Percentiles rank a stretch among this genome's conserved stretches.
Conservation (phyloP, 2,113 vertebrate genomes). For the Seriola rivoliana region DNA sequence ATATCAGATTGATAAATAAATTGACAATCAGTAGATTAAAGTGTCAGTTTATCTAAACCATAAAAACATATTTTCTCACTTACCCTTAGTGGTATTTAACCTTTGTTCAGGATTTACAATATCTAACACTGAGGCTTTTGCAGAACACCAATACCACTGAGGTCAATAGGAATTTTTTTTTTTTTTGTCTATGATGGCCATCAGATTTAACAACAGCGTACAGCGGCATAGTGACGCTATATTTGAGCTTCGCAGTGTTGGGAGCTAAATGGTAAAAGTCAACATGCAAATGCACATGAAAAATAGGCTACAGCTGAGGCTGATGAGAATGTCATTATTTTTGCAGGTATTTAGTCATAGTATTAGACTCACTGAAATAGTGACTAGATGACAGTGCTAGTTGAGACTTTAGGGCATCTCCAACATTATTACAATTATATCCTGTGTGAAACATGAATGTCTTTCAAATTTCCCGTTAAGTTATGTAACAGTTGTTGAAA, state of each 20-base stretch:
- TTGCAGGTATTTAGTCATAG: background rate
- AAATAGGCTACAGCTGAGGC: background rate
- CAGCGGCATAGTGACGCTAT: too few relatives aligned
- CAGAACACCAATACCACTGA: too few relatives aligned
- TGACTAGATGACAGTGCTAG: background rate
- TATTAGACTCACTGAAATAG: too few relatives aligned
- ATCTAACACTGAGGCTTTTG: background rate
- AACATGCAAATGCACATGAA: too few relatives aligned
- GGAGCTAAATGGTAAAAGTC: too few relatives aligned
- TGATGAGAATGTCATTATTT: background rate
- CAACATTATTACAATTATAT: background rate
- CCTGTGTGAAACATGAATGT: background rate
- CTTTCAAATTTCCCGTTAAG: background rate
- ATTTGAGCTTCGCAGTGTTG: too few relatives aligned
- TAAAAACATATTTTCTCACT: background rate
- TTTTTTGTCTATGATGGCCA: too few relatives aligned
- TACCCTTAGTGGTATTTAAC: background rate
- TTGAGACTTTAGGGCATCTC: background rate
- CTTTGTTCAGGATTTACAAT: background rate
- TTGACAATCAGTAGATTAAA: background rate
- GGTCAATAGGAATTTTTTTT: too few relatives aligned
- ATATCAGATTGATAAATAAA: constrained; percentile 26
- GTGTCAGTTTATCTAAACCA: background rate
- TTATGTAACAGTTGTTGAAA: too few relatives aligned
- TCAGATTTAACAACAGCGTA: too few relatives aligned